Evolutionary conservation across 2,797 vertebrate genomes (phyloP), one percentile per base, ranked within the genome.

Genomic region (Manis javanica): DNA sequence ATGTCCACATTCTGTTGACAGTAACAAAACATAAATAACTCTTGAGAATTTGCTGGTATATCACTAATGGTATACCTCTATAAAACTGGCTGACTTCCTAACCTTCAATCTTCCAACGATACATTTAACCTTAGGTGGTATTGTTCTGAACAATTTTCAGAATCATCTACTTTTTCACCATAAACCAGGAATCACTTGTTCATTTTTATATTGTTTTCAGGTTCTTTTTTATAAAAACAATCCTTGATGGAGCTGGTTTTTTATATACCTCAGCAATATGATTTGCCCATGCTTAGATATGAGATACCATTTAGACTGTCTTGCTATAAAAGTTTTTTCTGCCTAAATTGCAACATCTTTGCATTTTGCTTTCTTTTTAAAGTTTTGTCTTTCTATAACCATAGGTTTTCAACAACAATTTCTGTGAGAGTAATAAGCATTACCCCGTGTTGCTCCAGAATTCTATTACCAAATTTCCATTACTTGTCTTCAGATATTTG

Each of bases 111-210:
- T 95, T 87, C 63, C 51, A 69, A 91, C 55, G 69, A 84, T 53
- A 46, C 75, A 88, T 77, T 91, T 93, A 93, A 95, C 85, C 82
- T 97, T 72, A 90, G 87, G 77, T 71, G 34, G 13, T 42, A 61
- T 71, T 95, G 91, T 90, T 94, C 51, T 85, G 87, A 88, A 42
- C 59, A 94, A 51, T 72, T 95, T 94, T 97, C 71, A 90, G 75
- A 96, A 83, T 96, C 81, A 79, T 88, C 31, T 92, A 57, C 46
- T 94, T 97, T 97, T 88, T 95, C 91, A 90, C 24, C 66, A n/a
- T 91, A 94, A 94, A 51, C n/a, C 57, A 92, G 21, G 72, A 82
- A 78, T 77, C 77, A 55, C 71, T 81, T 96, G n/a, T 87, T 96
- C 66, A 90, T 66, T 94, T 95, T 92, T 87, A 78, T 72, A 39